A percentile compares a stretch with the other conserved stretches of the same genome.
These are phyloP conservation scores for Chascanopsetta lugubris DNA, from an alignment of 2,113 vertebrate genomes.

Conservation along the genomic window DNA sequence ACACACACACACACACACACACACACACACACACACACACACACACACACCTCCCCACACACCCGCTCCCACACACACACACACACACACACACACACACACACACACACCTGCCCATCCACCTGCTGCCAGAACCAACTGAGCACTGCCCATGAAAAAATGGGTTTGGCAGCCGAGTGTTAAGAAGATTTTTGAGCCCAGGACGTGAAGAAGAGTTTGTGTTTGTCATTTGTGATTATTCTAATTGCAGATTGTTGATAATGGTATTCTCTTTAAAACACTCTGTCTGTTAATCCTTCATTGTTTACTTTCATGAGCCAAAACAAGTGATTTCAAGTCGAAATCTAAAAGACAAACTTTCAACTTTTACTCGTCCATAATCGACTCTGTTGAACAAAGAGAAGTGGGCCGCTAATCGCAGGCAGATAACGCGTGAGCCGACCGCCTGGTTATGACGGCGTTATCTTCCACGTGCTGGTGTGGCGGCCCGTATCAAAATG, in stretches of 20 bases:
- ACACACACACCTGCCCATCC: slow-evolving; percentile 56
- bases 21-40: slow-evolving; percentile 43
- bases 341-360: slow-evolving; percentile 5
- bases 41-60: slow-evolving; percentile 38
- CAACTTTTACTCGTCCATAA: slow-evolving; percentile 19
- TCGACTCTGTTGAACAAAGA: slow-evolving; percentile 31
- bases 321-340: background rate
- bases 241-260: slow-evolving; percentile 6
- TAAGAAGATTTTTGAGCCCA: slow-evolving; percentile 27
- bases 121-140: slow-evolving; percentile 80
- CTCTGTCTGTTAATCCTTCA: slow-evolving; percentile 10
- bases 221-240: slow-evolving; percentile 11
- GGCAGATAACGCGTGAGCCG: slow-evolving; percentile 40
- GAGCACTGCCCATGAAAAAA: slow-evolving; percentile 35
- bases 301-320: slow-evolving; percentile 19
- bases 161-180: slow-evolving; percentile 46
- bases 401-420: slow-evolving; percentile 43
- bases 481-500: slow-evolving; percentile 48
- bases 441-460: slow-evolving; percentile 19
- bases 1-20: slow-evolving; percentile 12
- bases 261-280: background rate
- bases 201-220: slow-evolving; percentile 4
- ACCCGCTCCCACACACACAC: slow-evolving; percentile 13
- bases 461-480: slow-evolving; percentile 57
- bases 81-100: slow-evolving; percentile 15